Evolutionary conservation across 2,113 vertebrate species (phyloP).

Genomic region (Rallus limicola): DNA sequence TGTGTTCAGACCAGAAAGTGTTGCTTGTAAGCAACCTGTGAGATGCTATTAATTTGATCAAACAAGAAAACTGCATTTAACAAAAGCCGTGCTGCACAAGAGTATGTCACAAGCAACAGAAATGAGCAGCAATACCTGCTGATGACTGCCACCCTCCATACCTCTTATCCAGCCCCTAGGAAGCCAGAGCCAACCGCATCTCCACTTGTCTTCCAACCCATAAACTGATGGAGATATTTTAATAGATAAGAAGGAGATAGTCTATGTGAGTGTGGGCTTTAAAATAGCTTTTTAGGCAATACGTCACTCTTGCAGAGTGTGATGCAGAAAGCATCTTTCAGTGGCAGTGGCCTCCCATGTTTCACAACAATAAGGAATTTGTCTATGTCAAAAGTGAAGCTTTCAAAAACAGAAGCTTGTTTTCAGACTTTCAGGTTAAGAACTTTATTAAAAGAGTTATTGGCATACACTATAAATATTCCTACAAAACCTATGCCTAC

Average conservation of each 20-base stretch:
- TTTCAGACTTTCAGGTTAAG: neutral
- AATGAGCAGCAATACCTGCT: too few relatives aligned
- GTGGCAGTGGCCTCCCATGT: fast-evolving
- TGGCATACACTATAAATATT: neutral
- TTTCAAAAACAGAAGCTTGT: neutral
- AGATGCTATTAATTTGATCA: neutral
- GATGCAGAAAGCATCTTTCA: neutral
- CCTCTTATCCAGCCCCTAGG: neutral
- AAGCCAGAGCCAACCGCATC: neutral
- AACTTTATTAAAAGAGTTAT: neutral
- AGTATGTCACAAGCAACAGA: neutral
- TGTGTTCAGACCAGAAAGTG: neutral
- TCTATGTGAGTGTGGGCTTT: neutral
- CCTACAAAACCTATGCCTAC: neutral
- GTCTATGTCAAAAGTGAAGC: neutral
- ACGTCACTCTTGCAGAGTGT: neutral
- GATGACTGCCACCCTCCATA: too few relatives aligned
- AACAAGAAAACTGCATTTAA: neutral
- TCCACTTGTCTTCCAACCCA: neutral
- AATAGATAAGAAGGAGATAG: neutral
- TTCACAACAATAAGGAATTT: neutral
- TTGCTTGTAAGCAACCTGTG: neutral
- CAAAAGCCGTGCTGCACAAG: neutral
- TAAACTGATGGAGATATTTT: neutral
- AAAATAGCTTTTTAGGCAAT: neutral